Evolutionary conservation across 2,113 vertebrate species (phyloP).

Genomic region (Geococcyx californianus): DNA sequence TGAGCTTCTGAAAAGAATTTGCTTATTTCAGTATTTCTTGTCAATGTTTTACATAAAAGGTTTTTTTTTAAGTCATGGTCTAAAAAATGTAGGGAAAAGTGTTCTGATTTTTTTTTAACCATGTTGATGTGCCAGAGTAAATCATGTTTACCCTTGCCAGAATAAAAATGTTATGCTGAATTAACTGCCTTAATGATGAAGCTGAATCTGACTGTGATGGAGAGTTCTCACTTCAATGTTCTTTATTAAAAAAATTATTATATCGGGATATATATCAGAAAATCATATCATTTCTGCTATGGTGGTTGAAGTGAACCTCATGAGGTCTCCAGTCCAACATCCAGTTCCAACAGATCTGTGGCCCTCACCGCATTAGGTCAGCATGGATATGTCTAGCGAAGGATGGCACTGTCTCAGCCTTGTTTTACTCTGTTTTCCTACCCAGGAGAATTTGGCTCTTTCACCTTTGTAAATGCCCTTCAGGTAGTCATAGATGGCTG

Average conservation of each 20-base stretch:
- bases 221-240: background rate
- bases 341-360: background rate
- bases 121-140: background rate
- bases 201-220: background rate
- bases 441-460: background rate
- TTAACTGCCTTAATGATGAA: background rate
- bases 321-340: background rate
- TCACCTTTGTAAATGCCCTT: background rate
- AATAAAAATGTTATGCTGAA: background rate
- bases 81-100: background rate
- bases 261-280: background rate
- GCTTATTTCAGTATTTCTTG: background rate
- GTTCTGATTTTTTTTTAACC: background rate
- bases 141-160: background rate
- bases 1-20: background rate
- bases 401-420: background rate
- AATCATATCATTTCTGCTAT: background rate
- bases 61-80: background rate
- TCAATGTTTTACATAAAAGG: background rate
- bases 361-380: background rate
- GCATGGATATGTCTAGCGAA: background rate
- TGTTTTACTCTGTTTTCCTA: background rate
- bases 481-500: background rate
- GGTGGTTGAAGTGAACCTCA: background rate
- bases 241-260: background rate